These are phyloP conservation scores for Tragelaphus oryx DNA, from an alignment of 2,797 vertebrate species.

Conservation along the genomic window DNA sequence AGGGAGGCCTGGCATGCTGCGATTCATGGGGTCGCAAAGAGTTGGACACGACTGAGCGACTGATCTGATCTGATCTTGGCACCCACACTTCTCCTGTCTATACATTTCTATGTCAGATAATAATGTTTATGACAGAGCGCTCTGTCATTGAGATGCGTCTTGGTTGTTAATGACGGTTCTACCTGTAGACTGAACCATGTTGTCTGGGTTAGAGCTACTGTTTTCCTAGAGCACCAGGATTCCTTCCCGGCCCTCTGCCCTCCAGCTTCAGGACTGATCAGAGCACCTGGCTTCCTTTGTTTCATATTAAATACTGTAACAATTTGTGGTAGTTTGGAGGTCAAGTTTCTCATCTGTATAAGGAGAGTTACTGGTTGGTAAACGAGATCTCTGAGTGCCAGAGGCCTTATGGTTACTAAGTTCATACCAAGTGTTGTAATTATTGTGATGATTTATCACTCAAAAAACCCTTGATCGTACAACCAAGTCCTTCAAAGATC, in stretches of 20 bases:
- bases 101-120: background rate
- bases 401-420: constrained; percentile 49
- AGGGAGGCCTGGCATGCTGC: too few relatives aligned
- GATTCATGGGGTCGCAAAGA: too few relatives aligned
- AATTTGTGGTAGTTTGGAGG: constrained; percentile 9
- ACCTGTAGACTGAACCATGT: background rate
- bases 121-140: background rate
- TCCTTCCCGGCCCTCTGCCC: background rate
- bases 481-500: constrained; percentile 64
- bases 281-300: background rate
- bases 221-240: background rate
- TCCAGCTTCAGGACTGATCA: background rate
- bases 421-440: constrained; percentile 57
- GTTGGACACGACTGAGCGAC: too few relatives aligned
- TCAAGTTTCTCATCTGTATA: constrained; percentile 30
- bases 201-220: background rate
- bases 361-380: constrained; percentile 37
- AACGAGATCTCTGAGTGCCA: constrained; percentile 17
- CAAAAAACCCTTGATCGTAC: constrained; percentile 30
- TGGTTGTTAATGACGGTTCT: background rate
- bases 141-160: background rate
- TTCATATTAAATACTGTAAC: constrained; percentile 48
- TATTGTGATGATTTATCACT: constrained; percentile 66
- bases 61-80: background rate
- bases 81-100: background rate